Evolutionary conservation across 2,113 vertebrate species (phyloP).

Genomic region (Rhynchopsitta pachyrhyncha): DNA sequence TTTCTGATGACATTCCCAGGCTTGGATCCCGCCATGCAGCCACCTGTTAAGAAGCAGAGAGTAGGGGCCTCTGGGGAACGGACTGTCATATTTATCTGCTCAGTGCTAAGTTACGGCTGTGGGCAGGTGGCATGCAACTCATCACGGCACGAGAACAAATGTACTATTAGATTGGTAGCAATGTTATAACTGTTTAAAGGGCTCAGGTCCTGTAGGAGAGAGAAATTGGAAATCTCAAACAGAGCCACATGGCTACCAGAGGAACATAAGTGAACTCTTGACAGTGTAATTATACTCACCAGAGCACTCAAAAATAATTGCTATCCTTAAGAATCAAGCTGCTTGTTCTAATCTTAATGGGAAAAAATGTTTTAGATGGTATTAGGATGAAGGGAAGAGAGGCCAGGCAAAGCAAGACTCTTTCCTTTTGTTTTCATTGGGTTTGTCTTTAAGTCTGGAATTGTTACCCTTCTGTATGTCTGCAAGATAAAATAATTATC

Average conservation of each 20-base stretch:
- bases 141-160: fast-evolving
- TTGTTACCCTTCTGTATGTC: neutral
- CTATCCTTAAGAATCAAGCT: constrained; percentile 28
- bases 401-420: neutral
- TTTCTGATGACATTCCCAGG: neutral
- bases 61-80: neutral
- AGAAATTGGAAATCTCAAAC: neutral
- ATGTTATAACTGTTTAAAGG: neutral
- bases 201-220: neutral
- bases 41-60: constrained; percentile 15
- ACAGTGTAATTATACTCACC: neutral
- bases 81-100: neutral
- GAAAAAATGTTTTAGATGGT: neutral
- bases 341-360: constrained; percentile 20
- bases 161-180: neutral
- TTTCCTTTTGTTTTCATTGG: neutral
- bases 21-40: neutral
- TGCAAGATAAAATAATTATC: neutral
- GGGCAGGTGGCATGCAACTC: neutral
- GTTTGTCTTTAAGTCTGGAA: neutral
- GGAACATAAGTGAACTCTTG: constrained; percentile 7
- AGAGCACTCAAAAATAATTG: constrained; percentile 39
- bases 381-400: neutral
- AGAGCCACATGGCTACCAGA: neutral
- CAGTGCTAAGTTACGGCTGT: neutral